A percentile compares a stretch with the other conserved stretches of the same genome.
Evolutionary conservation across 2,113 vertebrate genomes (phyloP).

Genomic region (Lophotis ruficrista): DNA sequence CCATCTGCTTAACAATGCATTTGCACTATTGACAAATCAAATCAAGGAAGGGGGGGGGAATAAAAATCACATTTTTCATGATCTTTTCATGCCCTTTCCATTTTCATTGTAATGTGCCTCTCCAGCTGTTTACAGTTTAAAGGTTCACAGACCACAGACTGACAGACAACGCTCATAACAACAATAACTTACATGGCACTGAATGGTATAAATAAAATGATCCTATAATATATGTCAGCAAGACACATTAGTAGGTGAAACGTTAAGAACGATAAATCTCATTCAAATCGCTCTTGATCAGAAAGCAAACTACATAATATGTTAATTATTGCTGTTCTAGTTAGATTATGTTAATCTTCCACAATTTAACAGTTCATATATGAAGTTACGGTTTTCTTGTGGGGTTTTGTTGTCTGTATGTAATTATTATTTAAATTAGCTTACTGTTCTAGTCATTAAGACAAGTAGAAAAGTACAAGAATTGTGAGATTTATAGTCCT

Average conservation of each 20-base stretch:
- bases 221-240: background rate
- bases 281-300: background rate
- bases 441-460: background rate
- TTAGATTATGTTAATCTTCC: background rate
- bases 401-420: fast-evolving
- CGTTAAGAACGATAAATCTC: background rate
- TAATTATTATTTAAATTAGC: background rate
- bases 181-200: background rate
- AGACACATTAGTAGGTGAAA: background rate
- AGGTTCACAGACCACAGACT: background rate
- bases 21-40: background rate
- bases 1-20: background rate
- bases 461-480: background rate
- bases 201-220: background rate
- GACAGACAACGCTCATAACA: background rate
- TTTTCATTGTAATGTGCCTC: background rate
- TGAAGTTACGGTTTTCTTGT: background rate
- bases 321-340: background rate
- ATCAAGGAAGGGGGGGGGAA: fast-evolving
- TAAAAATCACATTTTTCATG: background rate
- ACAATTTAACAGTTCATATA: background rate
- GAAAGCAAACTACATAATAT: background rate
- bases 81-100: background rate
- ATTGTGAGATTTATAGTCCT: background rate
- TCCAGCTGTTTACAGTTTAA: background rate